phyloP scores from a whole-genome alignment of 2,888 invertebrate species.

The Sisyra terminalis region DNA sequence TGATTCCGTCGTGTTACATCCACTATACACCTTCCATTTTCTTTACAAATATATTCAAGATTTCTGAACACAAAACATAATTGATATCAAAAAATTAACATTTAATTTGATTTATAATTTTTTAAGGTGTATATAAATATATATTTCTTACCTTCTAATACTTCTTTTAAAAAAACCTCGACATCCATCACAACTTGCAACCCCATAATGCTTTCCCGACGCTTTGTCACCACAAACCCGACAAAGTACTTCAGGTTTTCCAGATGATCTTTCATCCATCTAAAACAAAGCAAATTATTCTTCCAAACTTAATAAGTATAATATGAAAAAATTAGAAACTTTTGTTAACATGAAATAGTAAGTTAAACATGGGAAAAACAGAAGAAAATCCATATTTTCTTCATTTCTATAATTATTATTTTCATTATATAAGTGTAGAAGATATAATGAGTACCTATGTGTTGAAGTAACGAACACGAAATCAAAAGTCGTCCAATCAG shows the following conservation, averaged over 20 bases:
- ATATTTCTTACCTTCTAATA: constrained; percentile 53
- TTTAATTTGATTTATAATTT: too few species aligned
- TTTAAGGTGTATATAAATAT: background rate
- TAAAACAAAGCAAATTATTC: too few species aligned
- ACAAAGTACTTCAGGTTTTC: constrained; percentile 48
- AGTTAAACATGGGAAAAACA: too few species aligned
- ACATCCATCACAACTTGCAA: constrained; percentile 77
- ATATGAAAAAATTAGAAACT: too few species aligned
- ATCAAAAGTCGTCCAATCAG: constrained; percentile 5
- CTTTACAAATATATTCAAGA: constrained; percentile 84
- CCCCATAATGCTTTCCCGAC: constrained; percentile 79
- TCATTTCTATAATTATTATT: too few species aligned
- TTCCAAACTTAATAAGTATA: too few species aligned
- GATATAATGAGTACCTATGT: too few species aligned
- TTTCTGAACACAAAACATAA: constrained; percentile 37
- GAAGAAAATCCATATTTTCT: too few species aligned
- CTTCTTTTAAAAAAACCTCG: constrained; percentile 90
- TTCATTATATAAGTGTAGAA: too few species aligned
- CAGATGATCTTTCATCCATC: constrained; percentile 26
- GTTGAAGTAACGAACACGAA: constrained; percentile 9
- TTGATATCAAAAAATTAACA: background rate
- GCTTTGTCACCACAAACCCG: constrained; percentile 81
- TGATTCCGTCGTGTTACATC: constrained; percentile 86
- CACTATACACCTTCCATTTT: constrained; percentile 71
- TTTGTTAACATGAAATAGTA: background rate